A percentile compares a stretch with the other conserved stretches of the same genome.
Evolutionary conservation across 2,888 invertebrate species (phyloP).

Genomic region (Metallyticus violacea): DNA sequence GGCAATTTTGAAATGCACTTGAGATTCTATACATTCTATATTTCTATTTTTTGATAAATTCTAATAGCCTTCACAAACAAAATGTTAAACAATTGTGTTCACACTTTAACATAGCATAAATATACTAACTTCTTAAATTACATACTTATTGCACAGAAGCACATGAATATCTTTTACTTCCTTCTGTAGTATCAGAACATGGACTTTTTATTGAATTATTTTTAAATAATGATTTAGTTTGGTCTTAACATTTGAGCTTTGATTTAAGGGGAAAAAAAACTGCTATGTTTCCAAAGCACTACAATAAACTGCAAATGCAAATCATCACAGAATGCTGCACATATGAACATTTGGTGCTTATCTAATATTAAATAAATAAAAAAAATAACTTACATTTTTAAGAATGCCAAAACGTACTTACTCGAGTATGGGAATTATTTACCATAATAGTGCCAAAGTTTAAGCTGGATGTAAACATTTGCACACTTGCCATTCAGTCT

Average conservation of each 20-base stretch:
- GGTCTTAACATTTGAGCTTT: background rate
- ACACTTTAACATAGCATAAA: background rate
- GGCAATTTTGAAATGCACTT: background rate
- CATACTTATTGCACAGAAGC: constrained; percentile 24
- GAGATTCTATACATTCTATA: background rate
- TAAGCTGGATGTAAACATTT: background rate
- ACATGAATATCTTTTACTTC: background rate
- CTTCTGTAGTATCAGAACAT: background rate
- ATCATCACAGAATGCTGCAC: background rate
- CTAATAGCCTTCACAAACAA: background rate
- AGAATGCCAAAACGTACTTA: background rate
- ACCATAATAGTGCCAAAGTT: background rate
- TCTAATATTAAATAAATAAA: background rate
- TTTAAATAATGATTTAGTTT: no score
- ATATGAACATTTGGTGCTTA: background rate
- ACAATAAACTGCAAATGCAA: background rate
- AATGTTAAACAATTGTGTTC: background rate
- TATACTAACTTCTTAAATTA: background rate
- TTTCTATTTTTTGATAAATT: background rate
- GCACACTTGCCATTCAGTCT: background rate
- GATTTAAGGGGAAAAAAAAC: background rate
- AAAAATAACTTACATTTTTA: background rate
- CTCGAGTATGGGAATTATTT: background rate
- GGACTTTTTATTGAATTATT: background rate
- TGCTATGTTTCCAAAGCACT: background rate